Evolutionary conservation across 1,140 invertebrate species (phyloP).

Genomic region (Drosophila seguyi): DNA sequence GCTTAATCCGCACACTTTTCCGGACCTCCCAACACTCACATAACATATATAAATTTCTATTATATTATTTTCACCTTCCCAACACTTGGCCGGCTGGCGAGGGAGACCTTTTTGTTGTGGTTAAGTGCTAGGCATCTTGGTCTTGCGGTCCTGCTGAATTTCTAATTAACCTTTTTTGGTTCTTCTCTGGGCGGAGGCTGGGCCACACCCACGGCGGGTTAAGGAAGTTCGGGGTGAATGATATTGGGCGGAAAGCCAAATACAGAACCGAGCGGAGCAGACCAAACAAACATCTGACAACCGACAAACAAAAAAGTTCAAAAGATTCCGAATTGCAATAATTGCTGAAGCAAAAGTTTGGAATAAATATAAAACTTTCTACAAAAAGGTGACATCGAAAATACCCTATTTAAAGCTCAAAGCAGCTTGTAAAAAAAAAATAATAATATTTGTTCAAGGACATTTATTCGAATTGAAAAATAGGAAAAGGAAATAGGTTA

Average conservation of each 20-base stretch:
- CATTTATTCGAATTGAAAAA: no score
- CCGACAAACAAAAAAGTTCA: slow-evolving; percentile 39
- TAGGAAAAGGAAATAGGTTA: no score
- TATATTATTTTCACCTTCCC: slow-evolving; percentile 48
- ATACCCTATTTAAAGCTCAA: slow-evolving; percentile 1
- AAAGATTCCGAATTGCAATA: slow-evolving; percentile 40
- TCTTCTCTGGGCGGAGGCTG: slow-evolving; percentile 14
- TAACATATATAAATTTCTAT: slow-evolving; percentile 30
- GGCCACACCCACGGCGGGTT: slow-evolving; percentile 13
- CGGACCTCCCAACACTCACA: neutral
- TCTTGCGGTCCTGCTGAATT: slow-evolving; percentile 58
- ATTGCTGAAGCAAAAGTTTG: slow-evolving; percentile 34
- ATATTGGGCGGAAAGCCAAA: slow-evolving; percentile 43
- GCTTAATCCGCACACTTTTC: neutral
- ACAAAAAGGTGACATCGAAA: neutral
- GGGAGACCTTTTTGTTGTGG: slow-evolving; percentile 53
- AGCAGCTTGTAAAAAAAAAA: neutral
- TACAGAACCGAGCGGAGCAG: slow-evolving; percentile 32
- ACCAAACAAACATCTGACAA: slow-evolving; percentile 38
- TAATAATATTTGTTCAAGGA: neutral
- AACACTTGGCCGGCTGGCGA: slow-evolving; percentile 1
- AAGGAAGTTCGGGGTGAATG: slow-evolving; percentile 13
- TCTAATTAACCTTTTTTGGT: slow-evolving; percentile 66
- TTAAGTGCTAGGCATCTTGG: slow-evolving; percentile 46
- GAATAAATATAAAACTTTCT: slow-evolving; percentile 7